A percentile compares a stretch with the other conserved stretches of the same genome.
Evolutionary conservation across 2,113 vertebrate species (phyloP).

Genomic region (Gambusia holbrooki): DNA sequence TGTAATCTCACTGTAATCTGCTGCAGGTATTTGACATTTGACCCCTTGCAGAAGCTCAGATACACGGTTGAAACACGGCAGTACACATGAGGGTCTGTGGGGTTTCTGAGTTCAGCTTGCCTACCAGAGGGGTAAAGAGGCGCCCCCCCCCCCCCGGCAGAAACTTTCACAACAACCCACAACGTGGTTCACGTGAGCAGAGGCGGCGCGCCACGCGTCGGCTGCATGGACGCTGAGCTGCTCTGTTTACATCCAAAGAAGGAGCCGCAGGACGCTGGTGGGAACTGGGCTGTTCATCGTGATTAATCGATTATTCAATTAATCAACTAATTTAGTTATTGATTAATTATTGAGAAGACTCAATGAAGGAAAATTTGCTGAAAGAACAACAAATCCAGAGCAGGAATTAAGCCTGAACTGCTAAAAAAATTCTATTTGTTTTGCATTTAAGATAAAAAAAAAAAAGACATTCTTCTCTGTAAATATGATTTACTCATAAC

Average conservation of each 20-base stretch:
- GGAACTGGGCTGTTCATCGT: no score
- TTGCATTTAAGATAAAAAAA: no score
- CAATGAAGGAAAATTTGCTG: no score
- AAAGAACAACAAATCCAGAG: no score
- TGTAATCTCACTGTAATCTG: neutral
- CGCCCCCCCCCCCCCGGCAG: neutral
- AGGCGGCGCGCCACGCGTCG: neutral
- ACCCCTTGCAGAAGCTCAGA: neutral
- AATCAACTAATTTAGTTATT: no score
- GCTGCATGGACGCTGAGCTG: neutral
- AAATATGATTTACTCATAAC: no score
- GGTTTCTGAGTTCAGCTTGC: neutral
- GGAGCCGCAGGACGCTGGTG: no score
- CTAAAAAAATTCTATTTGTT: no score
- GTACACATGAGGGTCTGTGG: neutral
- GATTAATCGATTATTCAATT: no score
- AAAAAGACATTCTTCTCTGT: no score
- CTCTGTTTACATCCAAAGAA: neutral
- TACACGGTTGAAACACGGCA: neutral
- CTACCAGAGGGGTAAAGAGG: neutral
- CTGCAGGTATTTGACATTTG: neutral
- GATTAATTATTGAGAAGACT: no score
- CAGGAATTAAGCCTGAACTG: no score
- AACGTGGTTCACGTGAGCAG: neutral
- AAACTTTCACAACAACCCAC: neutral